phyloP scores from a whole-genome alignment of 2,888 invertebrate genomes.

The Trachelus stipa region DNA sequence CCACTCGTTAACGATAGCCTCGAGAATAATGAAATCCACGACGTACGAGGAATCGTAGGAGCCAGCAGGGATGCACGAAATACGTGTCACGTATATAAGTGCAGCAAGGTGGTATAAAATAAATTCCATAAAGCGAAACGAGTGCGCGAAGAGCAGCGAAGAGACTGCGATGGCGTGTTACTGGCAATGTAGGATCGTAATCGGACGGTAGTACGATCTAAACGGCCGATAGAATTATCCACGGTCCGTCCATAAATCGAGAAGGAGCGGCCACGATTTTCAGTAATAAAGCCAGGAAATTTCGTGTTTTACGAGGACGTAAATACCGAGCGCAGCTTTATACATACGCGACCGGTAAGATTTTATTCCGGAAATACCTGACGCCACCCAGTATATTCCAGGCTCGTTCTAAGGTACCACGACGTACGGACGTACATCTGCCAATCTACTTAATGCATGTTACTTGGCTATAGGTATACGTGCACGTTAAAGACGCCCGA shows the following conservation, averaged over 20 bases:
- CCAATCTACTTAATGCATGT: background rate
- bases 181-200: background rate
- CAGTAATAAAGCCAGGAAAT: constrained; percentile 18
- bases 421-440: background rate
- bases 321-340: constrained; percentile 4
- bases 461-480: background rate
- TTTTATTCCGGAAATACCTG: background rate
- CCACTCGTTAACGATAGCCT: constrained; percentile 31
- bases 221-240: constrained; percentile 22
- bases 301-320: constrained; percentile 17
- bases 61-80: background rate
- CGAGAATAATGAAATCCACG: constrained; percentile 30
- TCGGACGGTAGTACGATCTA: background rate
- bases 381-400: background rate
- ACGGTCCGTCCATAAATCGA: constrained; percentile 33
- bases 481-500: background rate
- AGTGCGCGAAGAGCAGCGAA: background rate
- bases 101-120: background rate
- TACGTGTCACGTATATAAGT: background rate
- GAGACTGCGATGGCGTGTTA: background rate
- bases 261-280: constrained; percentile 26
- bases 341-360: background rate
- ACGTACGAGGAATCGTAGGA: background rate
- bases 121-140: background rate
- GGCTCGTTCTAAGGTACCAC: background rate